These are phyloP conservation scores for Patagioenas fasciata DNA, from an alignment of 2,113 vertebrate genomes.

Conservation along the genomic window DNA sequence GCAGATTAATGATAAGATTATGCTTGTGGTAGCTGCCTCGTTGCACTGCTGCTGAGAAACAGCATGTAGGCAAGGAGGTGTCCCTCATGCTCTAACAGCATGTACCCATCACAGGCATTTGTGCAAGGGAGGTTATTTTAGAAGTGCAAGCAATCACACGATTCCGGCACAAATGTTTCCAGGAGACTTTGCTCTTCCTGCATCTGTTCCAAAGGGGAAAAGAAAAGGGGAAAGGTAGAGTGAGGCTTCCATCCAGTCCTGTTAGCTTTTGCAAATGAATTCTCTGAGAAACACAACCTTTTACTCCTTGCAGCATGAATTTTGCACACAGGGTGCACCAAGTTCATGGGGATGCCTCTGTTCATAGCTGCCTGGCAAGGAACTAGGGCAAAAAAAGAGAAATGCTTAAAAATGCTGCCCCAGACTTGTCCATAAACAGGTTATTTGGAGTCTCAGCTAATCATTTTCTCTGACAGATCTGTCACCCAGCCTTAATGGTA, in stretches of 20 bases:
- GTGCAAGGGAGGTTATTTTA: conserved; percentile 21
- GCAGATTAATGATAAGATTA: neutral
- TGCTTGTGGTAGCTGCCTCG: neutral
- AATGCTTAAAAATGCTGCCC: neutral
- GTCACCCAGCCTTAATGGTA: neutral
- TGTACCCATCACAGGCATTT: neutral
- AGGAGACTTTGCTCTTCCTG: conserved; percentile 26
- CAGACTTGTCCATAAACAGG: neutral
- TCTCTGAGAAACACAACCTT: neutral
- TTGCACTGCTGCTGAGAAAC: neutral
- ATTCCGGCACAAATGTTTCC: conserved; percentile 19
- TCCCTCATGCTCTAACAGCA: neutral
- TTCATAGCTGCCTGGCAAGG: neutral
- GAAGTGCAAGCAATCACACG: neutral
- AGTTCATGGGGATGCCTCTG: neutral
- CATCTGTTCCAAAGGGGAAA: neutral
- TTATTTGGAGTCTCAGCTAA: neutral
- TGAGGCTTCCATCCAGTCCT: neutral
- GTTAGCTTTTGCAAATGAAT: neutral
- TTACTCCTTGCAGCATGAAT: neutral
- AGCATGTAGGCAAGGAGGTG: neutral
- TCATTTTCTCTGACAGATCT: neutral
- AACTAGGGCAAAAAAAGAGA: neutral
- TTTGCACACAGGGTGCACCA: neutral
- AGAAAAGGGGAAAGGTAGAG: neutral